Conservation (phyloP, 2,888 invertebrate genomes). For the Venustoraphidia nigricollis region DNA sequence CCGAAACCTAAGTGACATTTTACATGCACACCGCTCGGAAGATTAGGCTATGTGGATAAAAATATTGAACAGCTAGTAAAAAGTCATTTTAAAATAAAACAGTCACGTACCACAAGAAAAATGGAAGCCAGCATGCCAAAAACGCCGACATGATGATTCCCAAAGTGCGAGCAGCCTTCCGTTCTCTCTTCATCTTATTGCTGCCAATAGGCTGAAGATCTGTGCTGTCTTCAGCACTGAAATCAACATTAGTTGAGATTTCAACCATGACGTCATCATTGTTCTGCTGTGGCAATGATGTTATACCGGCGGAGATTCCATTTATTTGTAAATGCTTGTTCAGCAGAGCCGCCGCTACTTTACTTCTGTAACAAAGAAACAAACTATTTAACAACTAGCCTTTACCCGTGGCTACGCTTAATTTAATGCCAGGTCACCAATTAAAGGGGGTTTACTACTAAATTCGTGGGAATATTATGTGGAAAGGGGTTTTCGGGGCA, state of each 20-base stretch:
- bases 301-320: slow-evolving; percentile 57
- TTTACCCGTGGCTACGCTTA: too few relatives aligned
- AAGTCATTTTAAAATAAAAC: too few relatives aligned
- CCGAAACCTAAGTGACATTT: too few relatives aligned
- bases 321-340: slow-evolving; percentile 84
- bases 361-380: slow-evolving; percentile 45
- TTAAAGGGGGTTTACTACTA: too few relatives aligned
- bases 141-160: slow-evolving; percentile 96
- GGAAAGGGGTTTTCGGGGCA: too few relatives aligned
- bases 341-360: slow-evolving; percentile 71
- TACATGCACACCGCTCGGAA: too few relatives aligned
- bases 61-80: too few relatives aligned
- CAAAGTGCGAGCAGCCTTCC: slow-evolving; percentile 83
- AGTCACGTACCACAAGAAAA: slow-evolving; percentile 70
- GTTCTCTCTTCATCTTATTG: slow-evolving; percentile 75
- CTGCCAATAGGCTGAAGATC: slow-evolving; percentile 62
- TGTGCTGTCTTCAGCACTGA: slow-evolving; percentile 35
- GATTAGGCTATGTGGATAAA: too few relatives aligned
- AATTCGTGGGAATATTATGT: too few relatives aligned
- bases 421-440: too few relatives aligned
- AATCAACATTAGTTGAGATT: slow-evolving; percentile 18
- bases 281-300: slow-evolving; percentile 31
- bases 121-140: slow-evolving; percentile 88
- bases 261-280: slow-evolving; percentile 15
- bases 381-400: too few relatives aligned